Evolutionary conservation across 1,140 invertebrate genomes (phyloP).

Genomic region (Drosophila dunni): DNA sequence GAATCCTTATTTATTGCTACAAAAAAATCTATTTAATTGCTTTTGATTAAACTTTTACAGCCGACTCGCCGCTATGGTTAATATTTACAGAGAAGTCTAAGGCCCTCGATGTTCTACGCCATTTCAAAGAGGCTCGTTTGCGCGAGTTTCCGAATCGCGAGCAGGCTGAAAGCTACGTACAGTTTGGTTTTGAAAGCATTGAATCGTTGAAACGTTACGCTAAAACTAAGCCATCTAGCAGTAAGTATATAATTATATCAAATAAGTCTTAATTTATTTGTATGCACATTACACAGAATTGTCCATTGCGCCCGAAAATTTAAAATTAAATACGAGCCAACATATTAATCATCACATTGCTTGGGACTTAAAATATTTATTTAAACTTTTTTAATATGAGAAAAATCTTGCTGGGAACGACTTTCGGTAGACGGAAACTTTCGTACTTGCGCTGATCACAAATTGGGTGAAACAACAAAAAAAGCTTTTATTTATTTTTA

Average conservation of each 20-base stretch:
- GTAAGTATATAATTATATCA: conserved; percentile 42
- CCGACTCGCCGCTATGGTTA: conserved; percentile 71
- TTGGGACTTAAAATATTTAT: too few relatives aligned
- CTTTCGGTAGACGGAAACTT: too few relatives aligned
- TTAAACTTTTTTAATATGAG: too few relatives aligned
- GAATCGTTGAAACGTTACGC: conserved; percentile 59
- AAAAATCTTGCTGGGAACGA: too few relatives aligned
- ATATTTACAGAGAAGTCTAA: conserved; percentile 90
- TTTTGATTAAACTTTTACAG: conserved; percentile 30
- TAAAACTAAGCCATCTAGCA: conserved; percentile 55
- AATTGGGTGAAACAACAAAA: too few relatives aligned
- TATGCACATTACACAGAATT: neutral
- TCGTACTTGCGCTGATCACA: too few relatives aligned
- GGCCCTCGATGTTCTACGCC: conserved; percentile 90
- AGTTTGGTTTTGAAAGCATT: conserved; percentile 85
- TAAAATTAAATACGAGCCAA: neutral
- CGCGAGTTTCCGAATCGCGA: conserved; percentile 89
- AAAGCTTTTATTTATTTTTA: too few relatives aligned
- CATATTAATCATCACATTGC: neutral
- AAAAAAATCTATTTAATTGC: too few relatives aligned
- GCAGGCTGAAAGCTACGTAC: conserved; percentile 90
- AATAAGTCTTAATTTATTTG: neutral
- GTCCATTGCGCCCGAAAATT: too few relatives aligned
- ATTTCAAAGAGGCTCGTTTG: conserved; percentile 90
- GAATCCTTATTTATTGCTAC: too few relatives aligned